Percentiles rank a stretch among this genome's conserved stretches.
phyloP scores from a whole-genome alignment of 2,113 vertebrate genomes.

The Pantherophis guttatus region DNA sequence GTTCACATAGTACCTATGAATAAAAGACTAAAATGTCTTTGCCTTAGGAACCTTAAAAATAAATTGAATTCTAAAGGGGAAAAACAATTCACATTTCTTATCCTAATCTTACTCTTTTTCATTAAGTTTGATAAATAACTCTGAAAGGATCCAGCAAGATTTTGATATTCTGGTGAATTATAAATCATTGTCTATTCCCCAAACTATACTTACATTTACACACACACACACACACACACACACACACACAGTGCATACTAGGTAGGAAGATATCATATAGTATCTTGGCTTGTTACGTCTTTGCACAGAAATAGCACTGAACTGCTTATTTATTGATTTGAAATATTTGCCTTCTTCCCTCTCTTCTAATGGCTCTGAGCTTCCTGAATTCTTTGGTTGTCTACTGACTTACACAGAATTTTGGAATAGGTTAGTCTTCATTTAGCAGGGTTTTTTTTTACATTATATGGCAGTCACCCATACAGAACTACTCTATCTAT shows the following conservation, averaged over 20 bases:
- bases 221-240: no score
- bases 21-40: not conserved
- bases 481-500: not conserved
- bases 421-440: not conserved
- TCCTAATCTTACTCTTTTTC: not conserved
- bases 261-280: not conserved
- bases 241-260: not conserved
- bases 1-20: not conserved
- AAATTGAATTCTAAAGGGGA: not conserved
- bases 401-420: not conserved
- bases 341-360: not conserved
- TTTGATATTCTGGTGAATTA: not conserved
- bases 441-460: not conserved
- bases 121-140: not conserved
- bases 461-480: not conserved
- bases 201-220: not conserved
- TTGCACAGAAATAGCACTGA: not conserved
- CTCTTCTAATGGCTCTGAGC: not conserved
- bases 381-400: not conserved
- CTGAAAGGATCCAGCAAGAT: not conserved
- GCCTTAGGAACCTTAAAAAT: not conserved
- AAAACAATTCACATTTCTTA: not conserved
- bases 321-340: not conserved
- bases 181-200: not conserved
- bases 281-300: not conserved